Base-by-base conservation (phyloP, 2,113 vertebrate species). In the Promerops cafer region DNA sequence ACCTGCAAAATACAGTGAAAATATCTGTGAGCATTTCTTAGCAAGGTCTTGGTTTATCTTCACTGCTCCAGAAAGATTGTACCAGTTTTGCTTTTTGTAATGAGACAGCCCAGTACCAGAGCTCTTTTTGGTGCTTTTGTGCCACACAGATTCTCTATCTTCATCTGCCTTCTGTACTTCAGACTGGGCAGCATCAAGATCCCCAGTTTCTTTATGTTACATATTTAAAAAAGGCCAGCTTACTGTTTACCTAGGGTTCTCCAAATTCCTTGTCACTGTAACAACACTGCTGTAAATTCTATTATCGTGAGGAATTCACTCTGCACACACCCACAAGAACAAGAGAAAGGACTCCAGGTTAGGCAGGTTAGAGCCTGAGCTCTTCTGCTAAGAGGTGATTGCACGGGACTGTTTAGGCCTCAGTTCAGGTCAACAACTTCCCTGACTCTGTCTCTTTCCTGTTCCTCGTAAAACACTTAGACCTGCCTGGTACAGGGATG, bases 361-460 rank as follows among this genome's bases (percentile, higher is more conserved):
- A n/a, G 24, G 42, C 33, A 74, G n/a, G 24, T 52, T 68, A 17
- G 37, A n/a, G 16, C 12, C 37, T 16, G 52, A 76, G 4, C 7
- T 74, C 31, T 69, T 65, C 47, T 44, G 30, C 39, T 39, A 8
- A 45, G 27, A 47, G 26, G 13, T 39, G 35, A 65, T 7, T 68
- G 5, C 23, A 24, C 0, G 1, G 33, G 13, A 19, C n/a, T 52
- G 6, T 60, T 83, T 12, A 57, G 20, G 10, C 20, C 56, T 54
- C 11, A 24, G 4, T 54, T 85, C 69, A 83, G 86, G 42, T 3
- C 40, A 65, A 18, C 6, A 52, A 4, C 17, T 74, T 81, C 20
- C 20, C 53, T 64, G 74, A 30, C 10, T 30, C 26, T 2, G 0
- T 27, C 19, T 21, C 44, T 61, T 69, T 83, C 30, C 45, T 33